These are phyloP conservation scores for Chrysina gloriosa DNA, from an alignment of 2,888 invertebrate genomes.

Conservation along the genomic window DNA sequence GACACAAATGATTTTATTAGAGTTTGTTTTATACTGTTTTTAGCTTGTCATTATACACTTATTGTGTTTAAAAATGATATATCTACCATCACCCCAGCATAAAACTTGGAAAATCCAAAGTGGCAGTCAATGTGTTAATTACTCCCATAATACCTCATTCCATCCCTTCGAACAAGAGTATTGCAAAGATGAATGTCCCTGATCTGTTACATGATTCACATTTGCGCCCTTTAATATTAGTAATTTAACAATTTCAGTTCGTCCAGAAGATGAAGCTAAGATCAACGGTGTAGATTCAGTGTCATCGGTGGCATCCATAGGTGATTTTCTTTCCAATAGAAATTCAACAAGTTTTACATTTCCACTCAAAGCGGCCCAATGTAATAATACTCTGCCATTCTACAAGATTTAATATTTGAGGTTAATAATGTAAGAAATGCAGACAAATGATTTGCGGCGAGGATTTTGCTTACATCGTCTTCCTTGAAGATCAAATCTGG, in stretches of 20 bases:
- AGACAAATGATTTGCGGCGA: slow-evolving; percentile 7
- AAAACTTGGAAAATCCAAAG: background rate
- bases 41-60: too few relatives aligned
- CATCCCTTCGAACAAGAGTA: slow-evolving; percentile 90
- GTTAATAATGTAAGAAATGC: background rate
- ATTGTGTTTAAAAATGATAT: slow-evolving; percentile 9
- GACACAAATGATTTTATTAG: too few relatives aligned
- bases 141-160: slow-evolving; percentile 74
- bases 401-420: slow-evolving; percentile 61
- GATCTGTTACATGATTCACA: slow-evolving; percentile 77
- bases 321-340: slow-evolving; percentile 74
- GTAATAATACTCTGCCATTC: slow-evolving; percentile 79
- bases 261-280: slow-evolving; percentile 83
- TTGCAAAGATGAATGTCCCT: slow-evolving; percentile 84
- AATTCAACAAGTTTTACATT: slow-evolving; percentile 78
- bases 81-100: background rate
- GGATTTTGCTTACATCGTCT: slow-evolving; percentile 66
- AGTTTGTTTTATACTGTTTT: too few relatives aligned
- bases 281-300: slow-evolving; percentile 82
- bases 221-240: slow-evolving; percentile 77
- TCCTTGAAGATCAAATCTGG: slow-evolving; percentile 64
- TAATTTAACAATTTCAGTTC: slow-evolving; percentile 73
- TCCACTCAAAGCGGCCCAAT: slow-evolving; percentile 85
- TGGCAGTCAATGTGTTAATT: too few relatives aligned
- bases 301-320: slow-evolving; percentile 80